Conservation (phyloP, 2,797 vertebrate species). For the Coreius guichenoti region DNA sequence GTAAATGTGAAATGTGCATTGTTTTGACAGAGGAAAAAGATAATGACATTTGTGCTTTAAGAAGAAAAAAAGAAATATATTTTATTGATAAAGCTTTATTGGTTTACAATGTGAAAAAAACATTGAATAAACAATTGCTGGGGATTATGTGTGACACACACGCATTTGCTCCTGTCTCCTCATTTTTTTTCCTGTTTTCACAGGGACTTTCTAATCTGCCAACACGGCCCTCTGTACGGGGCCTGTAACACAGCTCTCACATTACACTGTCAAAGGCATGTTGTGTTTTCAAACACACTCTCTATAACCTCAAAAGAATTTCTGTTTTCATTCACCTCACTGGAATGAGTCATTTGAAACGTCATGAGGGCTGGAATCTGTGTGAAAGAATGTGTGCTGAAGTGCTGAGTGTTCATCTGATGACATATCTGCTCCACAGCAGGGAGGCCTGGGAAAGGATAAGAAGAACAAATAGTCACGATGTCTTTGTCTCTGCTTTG, state of each 20-base stretch:
- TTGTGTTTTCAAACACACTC: constrained; percentile 2
- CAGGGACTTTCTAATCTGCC: too few species aligned
- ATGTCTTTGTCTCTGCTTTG: constrained; percentile 34
- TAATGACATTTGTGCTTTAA: too few species aligned
- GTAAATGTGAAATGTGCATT: too few species aligned
- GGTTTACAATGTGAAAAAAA: too few species aligned
- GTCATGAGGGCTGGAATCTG: not conserved
- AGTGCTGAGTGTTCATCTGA: constrained; percentile 2
- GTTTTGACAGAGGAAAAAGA: too few species aligned
- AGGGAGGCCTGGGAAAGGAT: constrained; percentile 35
- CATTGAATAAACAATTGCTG: too few species aligned
- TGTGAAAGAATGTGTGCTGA: constrained; percentile 18
- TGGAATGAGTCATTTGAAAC: constrained; percentile 27
- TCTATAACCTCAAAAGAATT: constrained; percentile 17
- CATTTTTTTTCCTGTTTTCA: too few species aligned
- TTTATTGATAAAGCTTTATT: too few species aligned
- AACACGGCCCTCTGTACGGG: too few species aligned
- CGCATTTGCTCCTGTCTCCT: too few species aligned
- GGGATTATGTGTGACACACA: too few species aligned
- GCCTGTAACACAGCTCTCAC: constrained; percentile 8
- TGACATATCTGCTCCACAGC: constrained; percentile 16
- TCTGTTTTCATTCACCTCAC: constrained; percentile 8
- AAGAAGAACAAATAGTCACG: constrained; percentile 32
- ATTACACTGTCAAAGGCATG: constrained; percentile 15
- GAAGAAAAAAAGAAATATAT: too few species aligned